Base-by-base conservation (phyloP, 2,888 invertebrate species). In the Mimumesa dahlbomi region DNA sequence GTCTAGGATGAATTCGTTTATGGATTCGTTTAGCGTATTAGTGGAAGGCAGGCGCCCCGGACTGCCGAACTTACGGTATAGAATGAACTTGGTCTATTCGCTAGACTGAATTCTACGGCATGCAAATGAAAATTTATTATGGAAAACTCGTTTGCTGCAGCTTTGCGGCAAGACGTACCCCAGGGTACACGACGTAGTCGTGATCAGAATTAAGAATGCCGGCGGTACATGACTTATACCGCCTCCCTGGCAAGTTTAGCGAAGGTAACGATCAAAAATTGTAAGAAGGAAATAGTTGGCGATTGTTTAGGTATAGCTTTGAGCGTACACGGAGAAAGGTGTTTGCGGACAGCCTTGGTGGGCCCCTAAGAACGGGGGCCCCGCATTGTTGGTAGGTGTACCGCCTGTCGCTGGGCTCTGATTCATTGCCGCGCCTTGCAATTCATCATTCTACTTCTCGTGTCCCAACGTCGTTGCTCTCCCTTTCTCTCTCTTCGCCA, bases 381-480 rank as follows among this genome's bases (percentile, higher is more conserved):
- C 66, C 77, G 81, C 81, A 84, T 84, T 84, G 84, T 84, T 84
- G 82, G 81, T 84, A 82, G 82, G 82, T 82, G 82, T 81, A 84
- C 83, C 80, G 81, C 77, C 82, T 83, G 83, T 83, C 81, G 78
- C 77, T 81, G 78, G 76, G 64, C 84, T 76, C 84, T 84, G 84
- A 85, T 85, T 84, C 83, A 85, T 83, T 79, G 85, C 82, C 79
- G 79, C 81, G 79, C 82, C 84, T 84, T 79, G 81, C 79, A 83
- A 84, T 84, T 82, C 83, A 82, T 84, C 84, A 84, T 82, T 84
- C 81, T 73, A 82, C 77, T 82, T 81, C 79, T 74, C 81, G 77
- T 75, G 70, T 77, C 81, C 65, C 76, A 62, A 62, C 73, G 65
- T 79, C 79, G 66, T 71, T 66, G 59, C 73, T 46, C 69, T 34